Evolutionary conservation across 2,113 vertebrate genomes (phyloP).

Genomic region (Pseudopodoces humilis): DNA sequence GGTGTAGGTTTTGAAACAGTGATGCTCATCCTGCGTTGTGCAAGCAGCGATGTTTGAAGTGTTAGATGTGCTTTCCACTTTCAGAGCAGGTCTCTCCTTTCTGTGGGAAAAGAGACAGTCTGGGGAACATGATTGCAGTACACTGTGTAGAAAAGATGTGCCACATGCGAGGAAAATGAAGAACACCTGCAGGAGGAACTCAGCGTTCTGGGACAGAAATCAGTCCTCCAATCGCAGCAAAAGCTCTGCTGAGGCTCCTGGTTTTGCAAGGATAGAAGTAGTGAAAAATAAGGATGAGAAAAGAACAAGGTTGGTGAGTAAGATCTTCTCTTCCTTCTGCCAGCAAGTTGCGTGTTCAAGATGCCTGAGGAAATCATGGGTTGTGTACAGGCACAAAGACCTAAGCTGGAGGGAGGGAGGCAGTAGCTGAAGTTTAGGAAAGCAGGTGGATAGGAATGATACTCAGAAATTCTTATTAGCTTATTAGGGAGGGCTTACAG

Average conservation of each 20-base stretch:
- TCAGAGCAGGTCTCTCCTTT: neutral
- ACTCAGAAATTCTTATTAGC: neutral
- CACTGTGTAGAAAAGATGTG: neutral
- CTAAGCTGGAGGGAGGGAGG: neutral
- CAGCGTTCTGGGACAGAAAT: neutral
- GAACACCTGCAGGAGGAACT: neutral
- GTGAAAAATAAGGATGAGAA: neutral
- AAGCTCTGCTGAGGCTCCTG: neutral
- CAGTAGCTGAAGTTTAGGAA: neutral
- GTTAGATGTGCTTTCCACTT: neutral
- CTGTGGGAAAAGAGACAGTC: neutral
- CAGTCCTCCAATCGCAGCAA: neutral
- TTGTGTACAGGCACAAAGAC: neutral
- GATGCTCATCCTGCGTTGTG: neutral
- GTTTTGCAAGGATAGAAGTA: neutral
- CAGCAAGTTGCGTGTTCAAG: neutral
- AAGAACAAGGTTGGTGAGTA: neutral
- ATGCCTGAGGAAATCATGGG: neutral
- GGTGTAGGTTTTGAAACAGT: neutral
- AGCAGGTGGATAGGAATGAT: neutral
- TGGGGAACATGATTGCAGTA: neutral
- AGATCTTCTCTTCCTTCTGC: neutral
- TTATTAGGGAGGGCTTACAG: neutral
- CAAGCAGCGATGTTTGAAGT: neutral
- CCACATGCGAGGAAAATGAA: neutral